Conservation (phyloP, 2,113 vertebrate species). For the Percopsis transmontana region DNA sequence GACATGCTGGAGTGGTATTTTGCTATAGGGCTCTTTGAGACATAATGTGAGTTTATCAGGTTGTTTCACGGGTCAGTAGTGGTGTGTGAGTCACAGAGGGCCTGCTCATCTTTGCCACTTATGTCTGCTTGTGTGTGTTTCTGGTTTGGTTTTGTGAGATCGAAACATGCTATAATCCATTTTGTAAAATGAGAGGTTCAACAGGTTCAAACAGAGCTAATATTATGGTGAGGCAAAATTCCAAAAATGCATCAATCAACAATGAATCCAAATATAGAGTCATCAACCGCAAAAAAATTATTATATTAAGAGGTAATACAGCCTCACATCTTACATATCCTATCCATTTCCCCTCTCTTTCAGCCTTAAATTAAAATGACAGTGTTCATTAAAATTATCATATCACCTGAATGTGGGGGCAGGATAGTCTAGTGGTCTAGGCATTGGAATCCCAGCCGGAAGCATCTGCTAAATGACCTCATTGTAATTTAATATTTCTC, state of each 20-base stretch:
- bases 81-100: slow-evolving; percentile 65
- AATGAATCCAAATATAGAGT: background rate
- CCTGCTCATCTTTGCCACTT: slow-evolving; percentile 40
- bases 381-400: too few relatives aligned
- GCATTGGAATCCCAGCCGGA: too few relatives aligned
- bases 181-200: background rate
- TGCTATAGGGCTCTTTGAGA: slow-evolving; percentile 58
- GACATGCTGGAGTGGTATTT: slow-evolving; percentile 53
- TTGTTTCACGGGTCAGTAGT: slow-evolving; percentile 69
- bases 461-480: too few relatives aligned
- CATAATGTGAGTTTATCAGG: slow-evolving; percentile 74
- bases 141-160: background rate
- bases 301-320: background rate
- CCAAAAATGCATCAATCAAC: background rate
- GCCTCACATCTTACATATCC: background rate
- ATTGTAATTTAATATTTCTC: background rate
- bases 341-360: too few relatives aligned
- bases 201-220: background rate
- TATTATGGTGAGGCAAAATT: background rate
- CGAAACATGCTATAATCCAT: background rate
- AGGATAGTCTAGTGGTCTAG: too few relatives aligned
- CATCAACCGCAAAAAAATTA: background rate
- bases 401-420: too few relatives aligned
- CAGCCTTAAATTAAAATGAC: too few relatives aligned
- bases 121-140: slow-evolving; percentile 19